Evolutionary conservation across 2,888 invertebrate genomes (phyloP).

Genomic region (Eupithecia inturbata): DNA sequence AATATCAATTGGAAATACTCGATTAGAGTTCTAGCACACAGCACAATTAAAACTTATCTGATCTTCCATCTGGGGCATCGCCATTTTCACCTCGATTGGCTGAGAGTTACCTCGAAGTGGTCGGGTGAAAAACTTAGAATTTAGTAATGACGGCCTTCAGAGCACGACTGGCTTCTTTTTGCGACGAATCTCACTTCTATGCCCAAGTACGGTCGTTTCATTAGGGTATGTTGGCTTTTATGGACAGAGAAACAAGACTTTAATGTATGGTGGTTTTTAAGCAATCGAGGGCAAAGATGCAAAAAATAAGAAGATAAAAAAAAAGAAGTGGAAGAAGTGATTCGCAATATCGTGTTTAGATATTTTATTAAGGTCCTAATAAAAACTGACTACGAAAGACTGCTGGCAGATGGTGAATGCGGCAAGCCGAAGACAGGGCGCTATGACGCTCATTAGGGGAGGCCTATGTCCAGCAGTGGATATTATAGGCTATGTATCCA

Average conservation of each 20-base stretch:
- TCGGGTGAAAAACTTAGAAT: conserved; percentile 69
- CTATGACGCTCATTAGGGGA: too few species aligned
- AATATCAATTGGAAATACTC: background rate
- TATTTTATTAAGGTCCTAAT: background rate
- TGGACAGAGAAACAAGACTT: conserved; percentile 44
- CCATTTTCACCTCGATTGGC: conserved; percentile 39
- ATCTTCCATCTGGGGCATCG: conserved; percentile 33
- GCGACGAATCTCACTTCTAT: conserved; percentile 59
- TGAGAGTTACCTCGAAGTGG: conserved; percentile 62
- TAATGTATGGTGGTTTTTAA: conserved; percentile 23
- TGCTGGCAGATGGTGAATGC: too few species aligned
- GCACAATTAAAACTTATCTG: conserved; percentile 20
- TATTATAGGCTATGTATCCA: too few species aligned
- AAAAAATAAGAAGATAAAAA: too few species aligned
- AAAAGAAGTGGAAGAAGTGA: too few species aligned
- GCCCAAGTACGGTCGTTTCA: conserved; percentile 60
- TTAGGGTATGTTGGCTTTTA: conserved; percentile 57
- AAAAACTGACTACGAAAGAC: too few species aligned
- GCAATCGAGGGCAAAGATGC: conserved; percentile 22
- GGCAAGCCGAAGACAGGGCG: too few species aligned
- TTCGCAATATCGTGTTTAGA: background rate
- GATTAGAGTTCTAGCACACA: conserved; percentile 9
- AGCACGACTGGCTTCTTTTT: conserved; percentile 67
- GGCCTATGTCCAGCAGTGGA: too few species aligned
- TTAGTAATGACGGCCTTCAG: conserved; percentile 76